These are phyloP conservation scores for Platyscapa corneri DNA, from an alignment of 1,140 invertebrate genomes.

Conservation along the genomic window DNA sequence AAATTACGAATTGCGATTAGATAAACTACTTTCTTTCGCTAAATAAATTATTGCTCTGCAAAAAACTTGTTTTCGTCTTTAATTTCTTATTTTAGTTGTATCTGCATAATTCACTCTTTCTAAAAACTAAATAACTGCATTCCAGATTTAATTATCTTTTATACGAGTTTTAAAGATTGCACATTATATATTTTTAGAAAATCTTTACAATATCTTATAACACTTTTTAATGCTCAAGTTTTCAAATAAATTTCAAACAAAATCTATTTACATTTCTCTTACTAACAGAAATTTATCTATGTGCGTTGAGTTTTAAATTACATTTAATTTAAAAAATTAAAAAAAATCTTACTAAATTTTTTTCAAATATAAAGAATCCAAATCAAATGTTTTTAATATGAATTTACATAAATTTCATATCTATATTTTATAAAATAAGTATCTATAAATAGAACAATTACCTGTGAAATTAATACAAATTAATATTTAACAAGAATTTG, in stretches of 20 bases:
- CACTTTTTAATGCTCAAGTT: background rate
- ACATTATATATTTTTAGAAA: background rate
- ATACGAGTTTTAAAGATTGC: background rate
- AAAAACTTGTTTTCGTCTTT: no score
- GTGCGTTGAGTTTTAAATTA: background rate
- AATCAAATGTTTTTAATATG: no score
- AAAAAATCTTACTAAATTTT: no score
- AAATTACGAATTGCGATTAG: background rate
- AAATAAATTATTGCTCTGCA: background rate
- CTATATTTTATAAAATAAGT: no score
- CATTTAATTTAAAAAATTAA: background rate
- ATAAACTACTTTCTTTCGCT: background rate
- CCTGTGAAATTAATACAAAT: background rate
- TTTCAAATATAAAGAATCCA: no score
- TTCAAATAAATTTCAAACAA: background rate
- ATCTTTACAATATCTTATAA: background rate
- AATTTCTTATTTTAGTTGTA: no score
- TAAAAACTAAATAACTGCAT: no score
- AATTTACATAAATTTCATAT: no score
- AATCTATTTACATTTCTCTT: background rate
- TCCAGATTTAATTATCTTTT: no score
- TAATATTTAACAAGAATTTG: background rate
- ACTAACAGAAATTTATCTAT: background rate
- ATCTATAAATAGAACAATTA: no score
- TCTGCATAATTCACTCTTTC: no score